Evolutionary conservation across 2,797 vertebrate species (phyloP).

Genomic region (Pogonophryne albipinna): DNA sequence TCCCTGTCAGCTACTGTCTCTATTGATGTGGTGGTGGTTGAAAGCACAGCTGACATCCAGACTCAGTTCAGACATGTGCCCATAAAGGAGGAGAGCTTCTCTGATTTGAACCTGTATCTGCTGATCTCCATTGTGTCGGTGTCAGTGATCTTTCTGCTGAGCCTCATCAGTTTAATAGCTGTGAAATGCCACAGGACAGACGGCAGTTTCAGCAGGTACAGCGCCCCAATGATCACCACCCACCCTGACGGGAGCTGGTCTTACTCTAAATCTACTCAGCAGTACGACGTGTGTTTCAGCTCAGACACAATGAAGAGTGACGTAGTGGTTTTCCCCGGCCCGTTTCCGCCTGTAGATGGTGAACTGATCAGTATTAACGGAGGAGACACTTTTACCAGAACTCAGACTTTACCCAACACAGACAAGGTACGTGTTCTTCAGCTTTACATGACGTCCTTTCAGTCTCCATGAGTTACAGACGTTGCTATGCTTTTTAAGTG

Average conservation of each 20-base stretch:
- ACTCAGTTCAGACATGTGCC: constrained; percentile 16
- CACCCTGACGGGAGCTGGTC: constrained; percentile 40
- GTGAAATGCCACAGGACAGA: constrained; percentile 38
- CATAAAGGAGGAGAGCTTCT: constrained; percentile 30
- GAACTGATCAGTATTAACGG: constrained; percentile 74
- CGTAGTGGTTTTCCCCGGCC: constrained; percentile 62
- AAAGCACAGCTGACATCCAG: constrained; percentile 13
- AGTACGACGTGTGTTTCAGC: constrained; percentile 70
- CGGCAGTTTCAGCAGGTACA: constrained; percentile 32
- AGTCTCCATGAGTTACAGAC: background rate
- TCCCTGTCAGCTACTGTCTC: constrained; percentile 83
- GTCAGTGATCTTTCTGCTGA: constrained; percentile 44
- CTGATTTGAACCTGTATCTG: constrained; percentile 37
- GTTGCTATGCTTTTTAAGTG: accelerated
- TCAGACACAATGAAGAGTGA: constrained; percentile 69
- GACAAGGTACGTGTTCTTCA: background rate
- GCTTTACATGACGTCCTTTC: background rate
- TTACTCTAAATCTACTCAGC: constrained; percentile 67
- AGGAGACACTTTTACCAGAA: constrained; percentile 69
- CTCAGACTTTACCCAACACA: constrained; percentile 58
- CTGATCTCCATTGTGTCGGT: constrained; percentile 42
- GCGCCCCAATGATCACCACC: constrained; percentile 49
- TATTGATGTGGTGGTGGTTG: constrained; percentile 60
- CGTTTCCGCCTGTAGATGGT: constrained; percentile 53
- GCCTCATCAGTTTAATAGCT: constrained; percentile 39